Evolutionary conservation across 1,140 invertebrate species (phyloP).

Genomic region (Drosophila simulans): DNA sequence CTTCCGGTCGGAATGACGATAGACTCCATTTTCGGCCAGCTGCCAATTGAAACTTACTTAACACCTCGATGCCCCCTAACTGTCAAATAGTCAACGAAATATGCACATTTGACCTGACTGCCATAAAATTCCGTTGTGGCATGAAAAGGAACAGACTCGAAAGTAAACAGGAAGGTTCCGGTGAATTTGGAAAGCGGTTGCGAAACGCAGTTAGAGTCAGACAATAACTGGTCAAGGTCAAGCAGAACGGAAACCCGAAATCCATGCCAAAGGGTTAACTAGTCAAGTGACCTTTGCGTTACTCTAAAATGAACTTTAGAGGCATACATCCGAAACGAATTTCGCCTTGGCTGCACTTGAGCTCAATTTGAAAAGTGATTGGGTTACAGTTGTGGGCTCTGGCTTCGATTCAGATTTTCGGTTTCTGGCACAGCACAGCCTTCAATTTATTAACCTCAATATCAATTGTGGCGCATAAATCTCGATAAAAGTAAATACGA

Average conservation of each 20-base stretch:
- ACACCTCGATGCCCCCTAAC: constrained; percentile 41
- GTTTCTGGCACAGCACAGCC: constrained; percentile 53
- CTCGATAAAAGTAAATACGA: constrained; percentile 81
- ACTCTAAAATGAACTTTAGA: constrained; percentile 55
- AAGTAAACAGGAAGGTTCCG: constrained; percentile 48
- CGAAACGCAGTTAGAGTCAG: constrained; percentile 49
- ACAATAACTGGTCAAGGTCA: constrained; percentile 45
- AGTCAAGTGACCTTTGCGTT: constrained; percentile 56
- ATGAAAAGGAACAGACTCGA: constrained; percentile 38
- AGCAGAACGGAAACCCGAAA: constrained; percentile 42
- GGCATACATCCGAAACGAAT: constrained; percentile 36
- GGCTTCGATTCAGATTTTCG: constrained; percentile 21
- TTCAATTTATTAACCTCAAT: constrained; percentile 83
- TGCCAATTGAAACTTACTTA: constrained; percentile 48
- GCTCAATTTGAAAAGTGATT: constrained; percentile 69
- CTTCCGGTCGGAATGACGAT: background rate
- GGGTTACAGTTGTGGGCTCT: constrained; percentile 13
- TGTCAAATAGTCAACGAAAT: constrained; percentile 19
- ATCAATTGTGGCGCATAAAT: constrained; percentile 81
- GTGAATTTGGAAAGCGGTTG: constrained; percentile 35
- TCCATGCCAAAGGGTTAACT: constrained; percentile 65
- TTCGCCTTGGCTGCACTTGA: constrained; percentile 72
- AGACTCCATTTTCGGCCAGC: constrained; percentile 30
- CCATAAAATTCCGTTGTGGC: constrained; percentile 37
- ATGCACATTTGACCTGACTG: constrained; percentile 45